Evolutionary conservation across 1,140 invertebrate species (phyloP), one percentile per base, ranked within the genome.

Genomic region (Drosophila tsacasi): DNA sequence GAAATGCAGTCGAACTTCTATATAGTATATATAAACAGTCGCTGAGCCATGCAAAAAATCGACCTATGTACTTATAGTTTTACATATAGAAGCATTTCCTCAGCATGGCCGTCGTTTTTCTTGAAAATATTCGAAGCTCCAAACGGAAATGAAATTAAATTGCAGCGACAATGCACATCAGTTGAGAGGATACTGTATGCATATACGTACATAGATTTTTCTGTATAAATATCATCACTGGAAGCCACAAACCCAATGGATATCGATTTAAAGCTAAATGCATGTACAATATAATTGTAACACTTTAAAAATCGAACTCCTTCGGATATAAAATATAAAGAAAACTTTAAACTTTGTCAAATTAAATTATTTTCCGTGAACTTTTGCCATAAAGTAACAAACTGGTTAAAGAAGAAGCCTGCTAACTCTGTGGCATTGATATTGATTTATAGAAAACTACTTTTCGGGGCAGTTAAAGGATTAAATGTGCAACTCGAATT

Each of bases 391-490:
- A 39, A 30, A 64, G 62, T 50, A 64, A n/a, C 32, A 39, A 59
- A 67, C n/a, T 23, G 19, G 10, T 44, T 49, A n/a, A 3, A 8
- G n/a, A 2, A 12, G 67, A 73, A 73, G 19, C 46, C 54, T 30
- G 15, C 21, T 3, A 72, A 73, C 37, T 50, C 3, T 42, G 12
- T 47, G 32, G 17, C 32, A 63, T 52, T 47, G 37, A 52, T 73
- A 73, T 73, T 37, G 71, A 73, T 73, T 73, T 72, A 32, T 42
- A 15, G n/a, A 23, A 23, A 50, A 49, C 35, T 21, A 15, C 17
- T 72, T 72, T 73, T 73, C 39, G 44, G 71, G 55, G 25, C 52
- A 59, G 44, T 50, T 35, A 60, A 72, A 73, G 37, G 44, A 49
- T 57, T 72, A 55, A 69, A 50, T 39, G 49, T 32, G 37, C 27